A percentile compares a stretch with the other conserved stretches of the same genome.
These are phyloP conservation scores for Pachyseris speciosa DNA, from an alignment of 64 coral and sea anemone species.

Conservation along the genomic window DNA sequence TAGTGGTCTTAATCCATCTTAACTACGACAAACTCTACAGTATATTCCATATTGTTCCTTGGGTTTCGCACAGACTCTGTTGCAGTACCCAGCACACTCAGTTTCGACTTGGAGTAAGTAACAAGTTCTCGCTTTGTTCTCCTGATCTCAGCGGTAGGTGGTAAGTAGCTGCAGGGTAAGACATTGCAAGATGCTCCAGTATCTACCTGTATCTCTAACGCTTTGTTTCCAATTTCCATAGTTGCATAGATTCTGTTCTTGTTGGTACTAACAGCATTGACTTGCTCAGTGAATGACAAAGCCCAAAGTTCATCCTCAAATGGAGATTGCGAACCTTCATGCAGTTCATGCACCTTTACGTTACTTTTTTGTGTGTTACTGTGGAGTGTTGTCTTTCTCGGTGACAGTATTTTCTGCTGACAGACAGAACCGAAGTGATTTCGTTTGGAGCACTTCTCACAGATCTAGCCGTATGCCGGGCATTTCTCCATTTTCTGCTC, in stretches of 20 bases:
- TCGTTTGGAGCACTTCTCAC: no score
- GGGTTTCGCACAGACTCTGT: conserved; percentile 16
- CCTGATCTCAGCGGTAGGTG: not conserved
- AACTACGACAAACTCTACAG: conserved; percentile 5
- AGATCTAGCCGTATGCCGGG: no score
- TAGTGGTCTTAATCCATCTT: not conserved
- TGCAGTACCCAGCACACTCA: not conserved
- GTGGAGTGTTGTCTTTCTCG: no score
- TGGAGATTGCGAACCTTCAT: no score
- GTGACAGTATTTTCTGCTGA: no score
- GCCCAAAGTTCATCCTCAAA: no score
- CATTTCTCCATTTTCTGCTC: no score
- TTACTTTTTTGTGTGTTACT: no score
- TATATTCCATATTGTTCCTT: conserved; percentile 3
- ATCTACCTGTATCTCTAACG: not conserved
- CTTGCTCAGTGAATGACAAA: no score
- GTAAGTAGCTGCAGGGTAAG: not conserved
- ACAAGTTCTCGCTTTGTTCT: not conserved
- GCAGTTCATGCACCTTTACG: no score
- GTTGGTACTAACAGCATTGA: no score
- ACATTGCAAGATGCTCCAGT: conserved; percentile 42
- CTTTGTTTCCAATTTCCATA: conserved; percentile 28
- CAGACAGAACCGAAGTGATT: no score
- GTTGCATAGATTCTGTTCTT: conserved; percentile 7
- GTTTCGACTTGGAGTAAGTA: conserved; percentile 11